These are phyloP conservation scores for Marmota flaviventris DNA, from an alignment of 2,113 vertebrate species.

Conservation along the genomic window DNA sequence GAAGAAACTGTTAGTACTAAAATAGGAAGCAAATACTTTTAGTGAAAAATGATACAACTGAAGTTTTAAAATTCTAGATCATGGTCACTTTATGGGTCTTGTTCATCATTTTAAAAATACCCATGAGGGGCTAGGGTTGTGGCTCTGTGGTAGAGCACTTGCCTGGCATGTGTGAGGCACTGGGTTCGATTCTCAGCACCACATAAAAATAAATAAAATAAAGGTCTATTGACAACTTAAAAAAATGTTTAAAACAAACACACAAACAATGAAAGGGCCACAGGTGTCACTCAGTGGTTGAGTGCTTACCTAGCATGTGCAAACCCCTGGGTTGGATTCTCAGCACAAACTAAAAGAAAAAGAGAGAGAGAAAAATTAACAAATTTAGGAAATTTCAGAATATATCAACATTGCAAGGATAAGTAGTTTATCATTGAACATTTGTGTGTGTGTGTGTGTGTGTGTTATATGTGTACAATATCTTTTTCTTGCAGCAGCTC, in stretches of 20 bases:
- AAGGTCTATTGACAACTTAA: too few relatives aligned
- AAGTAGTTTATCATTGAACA: neutral
- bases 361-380: neutral
- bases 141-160: neutral
- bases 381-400: neutral
- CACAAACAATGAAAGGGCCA: too few relatives aligned
- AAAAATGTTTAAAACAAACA: too few relatives aligned
- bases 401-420: neutral
- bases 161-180: neutral
- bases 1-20: neutral
- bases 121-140: neutral
- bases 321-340: neutral
- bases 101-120: neutral
- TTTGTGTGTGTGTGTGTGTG: neutral
- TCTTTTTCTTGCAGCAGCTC: neutral
- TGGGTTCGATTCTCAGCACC: neutral
- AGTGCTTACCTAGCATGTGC: neutral
- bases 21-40: neutral
- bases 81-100: neutral
- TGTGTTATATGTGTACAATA: neutral
- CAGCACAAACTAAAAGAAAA: too few relatives aligned
- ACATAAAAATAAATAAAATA: too few relatives aligned
- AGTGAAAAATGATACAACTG: neutral
- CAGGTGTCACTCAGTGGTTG: neutral
- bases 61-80: neutral